Evolutionary conservation across 2,113 vertebrate species (phyloP), one percentile per base, ranked within the genome.

Genomic region (Mungos mungo): DNA sequence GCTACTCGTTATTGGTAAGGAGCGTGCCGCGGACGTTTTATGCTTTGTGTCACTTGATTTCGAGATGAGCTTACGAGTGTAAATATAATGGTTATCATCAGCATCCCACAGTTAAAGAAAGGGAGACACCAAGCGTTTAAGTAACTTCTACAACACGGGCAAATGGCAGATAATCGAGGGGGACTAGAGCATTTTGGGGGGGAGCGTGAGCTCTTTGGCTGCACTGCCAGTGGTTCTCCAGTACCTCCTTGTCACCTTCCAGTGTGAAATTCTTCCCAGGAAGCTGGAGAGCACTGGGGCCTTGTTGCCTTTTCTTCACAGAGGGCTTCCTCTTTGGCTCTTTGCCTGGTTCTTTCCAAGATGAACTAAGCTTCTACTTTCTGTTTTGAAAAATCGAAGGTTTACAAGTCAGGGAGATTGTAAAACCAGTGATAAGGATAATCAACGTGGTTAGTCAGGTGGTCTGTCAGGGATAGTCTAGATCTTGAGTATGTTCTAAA

Each of bases 361-460:
- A 85, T 93, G 47, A 57, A n/a, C 23, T 50, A 52, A 81, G 25
- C 45, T 3, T 65, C 63, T 83, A 68, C 94, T 97, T 98, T 98
- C 97, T 68, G 95, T 96, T 98, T 97, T 93, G 95, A 92, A 69
- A 85, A 90, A 69, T 3, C 12, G 0, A 85, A 85, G 23, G 2
- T 68, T 94, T 68, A 52, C 81, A 27, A 66, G 77, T 79, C 18
- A 83, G 57, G n/a, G n/a, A 79, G 72, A 18, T 68, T 69, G 18
- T 82, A 82, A 94, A 96, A 50, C 41, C 50, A 33, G 21, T 4
- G 33, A 68, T 27, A 31, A 80, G n/a, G 38, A 25, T 60, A 57
- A 74, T 93, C 33, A 79, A 47, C 12, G 23, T 76, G 45, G 29
- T 88, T 91, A 66, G 41, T 35, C 52, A 93, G 18, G 79, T 35